These are phyloP conservation scores for Schlechtendalia chinensis DNA, from an alignment of 1,140 invertebrate genomes.

Conservation along the genomic window DNA sequence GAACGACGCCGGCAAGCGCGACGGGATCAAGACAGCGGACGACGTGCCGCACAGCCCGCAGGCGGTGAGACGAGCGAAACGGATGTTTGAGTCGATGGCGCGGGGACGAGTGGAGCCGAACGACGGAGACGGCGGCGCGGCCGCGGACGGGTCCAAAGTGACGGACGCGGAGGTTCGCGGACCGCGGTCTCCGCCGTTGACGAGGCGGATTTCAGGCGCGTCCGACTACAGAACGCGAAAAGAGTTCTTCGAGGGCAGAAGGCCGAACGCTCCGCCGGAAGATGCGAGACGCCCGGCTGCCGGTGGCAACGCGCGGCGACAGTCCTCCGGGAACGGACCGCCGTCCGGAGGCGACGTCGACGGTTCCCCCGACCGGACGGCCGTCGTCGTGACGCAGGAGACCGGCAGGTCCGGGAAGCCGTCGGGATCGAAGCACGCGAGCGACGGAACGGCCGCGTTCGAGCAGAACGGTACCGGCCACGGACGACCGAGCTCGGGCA, in stretches of 20 bases:
- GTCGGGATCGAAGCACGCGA: conserved; percentile 5
- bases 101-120: conserved; percentile 52
- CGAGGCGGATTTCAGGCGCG: conserved; percentile 29
- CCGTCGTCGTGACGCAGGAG: conserved; percentile 35
- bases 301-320: neutral
- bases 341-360: too few relatives aligned
- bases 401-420: neutral
- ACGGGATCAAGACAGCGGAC: conserved; percentile 1
- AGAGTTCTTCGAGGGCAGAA: conserved; percentile 24
- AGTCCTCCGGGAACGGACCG: conserved; percentile 49
- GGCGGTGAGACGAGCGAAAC: conserved; percentile 65
- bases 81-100: conserved; percentile 66
- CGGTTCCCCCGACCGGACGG: conserved; percentile 46
- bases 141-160: neutral
- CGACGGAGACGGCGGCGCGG: neutral
- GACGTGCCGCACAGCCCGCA: conserved; percentile 58
- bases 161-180: neutral
- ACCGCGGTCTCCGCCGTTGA: neutral
- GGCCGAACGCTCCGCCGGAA: neutral
- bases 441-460: conserved; percentile 17
- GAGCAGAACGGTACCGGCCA: conserved; percentile 10
- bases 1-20: conserved; percentile 57
- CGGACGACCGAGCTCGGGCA: neutral
- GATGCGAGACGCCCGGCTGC: neutral
- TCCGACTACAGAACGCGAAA: conserved; percentile 36